A percentile compares a stretch with the other conserved stretches of the same genome.
These are phyloP conservation scores for Ganaspis sp. DNA, from an alignment of 1,140 invertebrate species.

Conservation along the genomic window DNA sequence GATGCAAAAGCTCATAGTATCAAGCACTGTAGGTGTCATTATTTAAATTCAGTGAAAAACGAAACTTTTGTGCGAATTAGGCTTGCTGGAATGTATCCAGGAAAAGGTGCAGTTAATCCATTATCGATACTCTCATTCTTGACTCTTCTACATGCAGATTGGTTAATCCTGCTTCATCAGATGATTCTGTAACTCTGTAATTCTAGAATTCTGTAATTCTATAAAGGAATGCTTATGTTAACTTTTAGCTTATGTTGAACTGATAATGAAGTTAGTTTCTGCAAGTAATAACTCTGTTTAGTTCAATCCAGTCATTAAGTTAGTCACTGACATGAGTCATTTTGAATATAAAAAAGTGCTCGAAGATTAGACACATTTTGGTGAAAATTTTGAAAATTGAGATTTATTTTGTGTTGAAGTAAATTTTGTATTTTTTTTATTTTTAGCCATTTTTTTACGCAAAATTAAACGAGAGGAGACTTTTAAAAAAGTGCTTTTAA, in stretches of 20 bases:
- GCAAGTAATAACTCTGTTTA: neutral
- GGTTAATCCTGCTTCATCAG: constrained; percentile 12
- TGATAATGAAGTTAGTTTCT: neutral
- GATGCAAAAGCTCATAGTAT: neutral
- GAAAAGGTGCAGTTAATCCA: constrained; percentile 31
- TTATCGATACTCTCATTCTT: constrained; percentile 25
- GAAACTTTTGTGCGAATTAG: constrained; percentile 2
- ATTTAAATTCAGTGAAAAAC: constrained; percentile 17
- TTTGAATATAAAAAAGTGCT: neutral
- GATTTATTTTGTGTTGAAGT: neutral
- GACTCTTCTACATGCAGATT: neutral
- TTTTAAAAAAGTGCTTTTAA: too few relatives aligned
- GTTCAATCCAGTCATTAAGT: neutral
- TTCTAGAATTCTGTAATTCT: constrained; percentile 8
- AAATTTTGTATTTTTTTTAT: neutral
- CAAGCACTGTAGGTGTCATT: neutral
- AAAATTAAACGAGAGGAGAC: too few relatives aligned
- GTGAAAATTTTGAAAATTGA: neutral
- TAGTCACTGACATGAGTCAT: neutral
- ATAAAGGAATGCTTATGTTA: neutral
- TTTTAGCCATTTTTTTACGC: too few relatives aligned
- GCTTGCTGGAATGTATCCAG: constrained; percentile 10
- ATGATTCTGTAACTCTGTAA: constrained; percentile 20
- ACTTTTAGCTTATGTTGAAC: neutral
- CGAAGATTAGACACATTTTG: neutral